phyloP scores from a whole-genome alignment of 2,888 invertebrate genomes.

The Calameuta idolon region DNA sequence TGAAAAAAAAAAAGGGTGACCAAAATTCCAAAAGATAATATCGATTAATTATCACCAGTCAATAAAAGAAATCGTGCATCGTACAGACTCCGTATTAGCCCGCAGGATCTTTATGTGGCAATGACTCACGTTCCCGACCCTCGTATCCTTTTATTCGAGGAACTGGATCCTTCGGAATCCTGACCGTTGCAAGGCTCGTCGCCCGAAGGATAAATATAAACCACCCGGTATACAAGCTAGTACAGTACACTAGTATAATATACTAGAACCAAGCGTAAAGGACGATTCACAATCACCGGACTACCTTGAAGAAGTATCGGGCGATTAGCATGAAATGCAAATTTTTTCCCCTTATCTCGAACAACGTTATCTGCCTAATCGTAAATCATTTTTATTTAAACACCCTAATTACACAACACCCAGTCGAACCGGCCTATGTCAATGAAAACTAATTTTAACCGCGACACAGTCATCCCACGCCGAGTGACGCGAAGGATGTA shows the following conservation, averaged over 20 bases:
- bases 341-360: constrained; percentile 31
- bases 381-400: constrained; percentile 44
- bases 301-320: neutral
- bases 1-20: neutral
- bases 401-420: constrained; percentile 31
- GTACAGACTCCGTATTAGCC: neutral
- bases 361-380: constrained; percentile 29
- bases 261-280: neutral
- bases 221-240: neutral
- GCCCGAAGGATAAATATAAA: neutral
- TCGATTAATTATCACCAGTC: neutral
- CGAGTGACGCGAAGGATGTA: neutral
- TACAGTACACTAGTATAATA: neutral
- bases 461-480: neutral
- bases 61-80: neutral
- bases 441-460: neutral
- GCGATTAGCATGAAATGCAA: constrained; percentile 41
- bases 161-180: neutral
- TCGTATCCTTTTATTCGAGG: neutral
- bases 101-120: neutral
- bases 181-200: neutral
- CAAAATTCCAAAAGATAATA: neutral
- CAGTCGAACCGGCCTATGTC: constrained; percentile 12
- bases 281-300: neutral
- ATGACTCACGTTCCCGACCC: neutral